Conservation (phyloP, 2,797 vertebrate genomes). For the Thamnophis elegans region DNA sequence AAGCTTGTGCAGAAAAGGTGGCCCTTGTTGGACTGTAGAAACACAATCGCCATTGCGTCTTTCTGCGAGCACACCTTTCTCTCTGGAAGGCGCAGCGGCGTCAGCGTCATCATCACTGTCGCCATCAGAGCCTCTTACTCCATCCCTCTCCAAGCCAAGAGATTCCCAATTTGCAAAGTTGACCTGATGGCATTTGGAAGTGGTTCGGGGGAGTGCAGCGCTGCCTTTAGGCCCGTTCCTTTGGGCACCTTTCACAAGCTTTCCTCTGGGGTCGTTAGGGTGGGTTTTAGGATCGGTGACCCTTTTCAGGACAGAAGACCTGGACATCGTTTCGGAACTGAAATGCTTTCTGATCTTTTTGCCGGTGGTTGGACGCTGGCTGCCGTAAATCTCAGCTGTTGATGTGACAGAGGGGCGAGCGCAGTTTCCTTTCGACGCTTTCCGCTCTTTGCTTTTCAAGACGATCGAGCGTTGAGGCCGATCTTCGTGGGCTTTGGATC, state of each 20-base stretch:
- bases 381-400: neutral
- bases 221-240: neutral
- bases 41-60: neutral
- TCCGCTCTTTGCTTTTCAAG: neutral
- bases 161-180: neutral
- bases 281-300: no score
- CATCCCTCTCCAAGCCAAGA: neutral
- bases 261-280: neutral
- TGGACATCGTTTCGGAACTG: neutral
- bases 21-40: neutral
- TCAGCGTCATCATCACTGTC: neutral
- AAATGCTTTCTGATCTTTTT: neutral
- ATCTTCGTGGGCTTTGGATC: neutral
- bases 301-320: neutral
- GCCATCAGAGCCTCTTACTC: neutral
- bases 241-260: no score
- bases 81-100: no score
- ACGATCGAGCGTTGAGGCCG: neutral
- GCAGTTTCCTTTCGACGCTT: neutral
- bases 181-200: no score
- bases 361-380: neutral
- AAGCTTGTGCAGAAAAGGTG: conserved; percentile 21
- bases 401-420: neutral
- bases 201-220: neutral
- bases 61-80: neutral